A percentile compares a stretch with the other conserved stretches of the same genome.
phyloP scores from a whole-genome alignment of 1,140 invertebrate species.

The Helicoverpa armigera region DNA sequence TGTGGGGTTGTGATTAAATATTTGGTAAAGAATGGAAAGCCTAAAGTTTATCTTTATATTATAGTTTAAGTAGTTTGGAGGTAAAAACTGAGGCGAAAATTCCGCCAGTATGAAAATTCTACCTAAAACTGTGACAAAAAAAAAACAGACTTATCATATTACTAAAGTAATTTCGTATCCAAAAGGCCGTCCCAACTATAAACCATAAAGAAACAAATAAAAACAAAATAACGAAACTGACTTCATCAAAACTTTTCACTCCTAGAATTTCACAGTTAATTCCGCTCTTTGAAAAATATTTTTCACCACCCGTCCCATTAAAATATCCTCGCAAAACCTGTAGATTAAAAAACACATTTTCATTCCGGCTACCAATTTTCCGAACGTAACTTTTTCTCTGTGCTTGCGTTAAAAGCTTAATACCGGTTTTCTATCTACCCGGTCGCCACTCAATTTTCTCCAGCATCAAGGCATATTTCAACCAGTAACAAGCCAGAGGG shows the following conservation, averaged over 20 bases:
- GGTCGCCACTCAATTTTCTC: slow-evolving; percentile 68
- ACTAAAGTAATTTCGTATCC: neutral
- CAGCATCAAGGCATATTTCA: slow-evolving; percentile 68
- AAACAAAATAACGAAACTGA: neutral
- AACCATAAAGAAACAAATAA: neutral
- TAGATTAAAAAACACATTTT: slow-evolving; percentile 42
- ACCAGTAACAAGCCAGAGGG: slow-evolving; percentile 65
- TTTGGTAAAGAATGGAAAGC: neutral
- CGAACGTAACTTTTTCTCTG: slow-evolving; percentile 35
- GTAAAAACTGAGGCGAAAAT: too few relatives aligned
- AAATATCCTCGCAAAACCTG: neutral
- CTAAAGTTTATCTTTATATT: too few relatives aligned
- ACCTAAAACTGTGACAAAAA: too few relatives aligned
- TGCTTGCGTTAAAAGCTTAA: slow-evolving; percentile 40
- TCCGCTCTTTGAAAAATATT: slow-evolving; percentile 32
- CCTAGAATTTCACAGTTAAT: slow-evolving; percentile 16
- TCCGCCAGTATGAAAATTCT: too few relatives aligned
- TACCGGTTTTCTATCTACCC: slow-evolving; percentile 51
- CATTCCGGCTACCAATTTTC: slow-evolving; percentile 33
- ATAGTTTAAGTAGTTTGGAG: neutral
- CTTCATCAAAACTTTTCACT: slow-evolving; percentile 32
- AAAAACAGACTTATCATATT: too few relatives aligned
- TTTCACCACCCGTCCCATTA: slow-evolving; percentile 5
- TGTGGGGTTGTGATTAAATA: neutral
- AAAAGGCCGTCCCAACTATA: neutral